phyloP scores from a whole-genome alignment of 2,888 invertebrate genomes.

The Trachelus stipa region DNA sequence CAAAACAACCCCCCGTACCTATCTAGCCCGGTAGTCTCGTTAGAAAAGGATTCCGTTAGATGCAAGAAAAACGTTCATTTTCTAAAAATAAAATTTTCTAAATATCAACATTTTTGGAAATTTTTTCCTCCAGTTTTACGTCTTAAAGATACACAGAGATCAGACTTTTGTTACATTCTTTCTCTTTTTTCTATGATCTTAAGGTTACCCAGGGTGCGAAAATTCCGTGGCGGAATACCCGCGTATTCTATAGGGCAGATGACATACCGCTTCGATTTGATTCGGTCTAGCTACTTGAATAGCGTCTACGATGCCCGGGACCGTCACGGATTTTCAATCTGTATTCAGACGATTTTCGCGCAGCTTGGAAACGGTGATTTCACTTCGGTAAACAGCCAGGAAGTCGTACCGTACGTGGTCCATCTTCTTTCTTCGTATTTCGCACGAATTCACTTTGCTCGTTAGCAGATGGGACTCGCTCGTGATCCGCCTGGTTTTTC shows the following conservation, averaged over 20 bases:
- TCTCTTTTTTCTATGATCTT: background rate
- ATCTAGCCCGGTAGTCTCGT: background rate
- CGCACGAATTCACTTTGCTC: conserved; percentile 45
- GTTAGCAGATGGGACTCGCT: conserved; percentile 60
- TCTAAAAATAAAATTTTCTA: background rate
- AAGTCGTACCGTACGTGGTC: background rate
- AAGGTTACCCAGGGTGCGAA: background rate
- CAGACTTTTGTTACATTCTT: background rate
- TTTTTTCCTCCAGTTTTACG: background rate
- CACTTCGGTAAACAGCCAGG: conserved; percentile 49
- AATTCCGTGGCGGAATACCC: background rate
- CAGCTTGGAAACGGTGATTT: conserved; percentile 60
- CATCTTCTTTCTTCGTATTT: conserved; percentile 20
- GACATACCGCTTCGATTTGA: conserved; percentile 52
- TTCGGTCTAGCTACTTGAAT: conserved; percentile 51
- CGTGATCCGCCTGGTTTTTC: conserved; percentile 52
- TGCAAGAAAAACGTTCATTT: background rate
- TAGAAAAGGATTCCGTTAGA: background rate
- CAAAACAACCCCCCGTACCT: background rate
- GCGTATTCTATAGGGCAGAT: conserved; percentile 37
- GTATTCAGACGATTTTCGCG: conserved; percentile 62
- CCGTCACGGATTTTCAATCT: conserved; percentile 61
- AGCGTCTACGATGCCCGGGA: conserved; percentile 52
- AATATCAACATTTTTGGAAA: background rate
- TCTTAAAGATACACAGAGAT: background rate